Conservation (phyloP, 2,888 invertebrate species). For the Rosalia funebris region DNA sequence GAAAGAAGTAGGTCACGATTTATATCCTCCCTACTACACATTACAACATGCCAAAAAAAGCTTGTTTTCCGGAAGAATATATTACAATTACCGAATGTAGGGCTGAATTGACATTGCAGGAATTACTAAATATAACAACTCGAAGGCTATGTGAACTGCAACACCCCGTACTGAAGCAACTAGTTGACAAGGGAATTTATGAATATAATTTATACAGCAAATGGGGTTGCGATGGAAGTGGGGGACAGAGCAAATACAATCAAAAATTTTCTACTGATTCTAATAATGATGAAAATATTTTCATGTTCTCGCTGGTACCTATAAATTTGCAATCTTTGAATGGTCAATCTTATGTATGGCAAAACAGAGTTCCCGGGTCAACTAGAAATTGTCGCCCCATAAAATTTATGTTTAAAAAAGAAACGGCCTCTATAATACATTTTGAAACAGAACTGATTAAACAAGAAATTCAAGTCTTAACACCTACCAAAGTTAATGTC, state of each 20-base stretch:
- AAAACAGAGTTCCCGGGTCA: neutral
- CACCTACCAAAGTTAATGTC: neutral
- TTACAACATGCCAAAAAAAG: neutral
- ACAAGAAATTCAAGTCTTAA: neutral
- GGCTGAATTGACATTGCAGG: neutral
- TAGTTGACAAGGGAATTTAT: neutral
- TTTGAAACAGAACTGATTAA: neutral
- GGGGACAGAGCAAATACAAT: constrained; percentile 4
- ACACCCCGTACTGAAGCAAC: neutral
- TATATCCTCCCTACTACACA: neutral
- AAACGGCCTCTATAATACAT: neutral
- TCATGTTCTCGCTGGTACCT: neutral
- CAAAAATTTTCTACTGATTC: constrained; percentile 1
- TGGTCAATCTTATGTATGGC: neutral
- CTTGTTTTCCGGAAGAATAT: neutral
- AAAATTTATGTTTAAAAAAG: constrained; percentile 6
- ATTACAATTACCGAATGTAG: neutral
- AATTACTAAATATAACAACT: neutral
- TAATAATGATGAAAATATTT: neutral
- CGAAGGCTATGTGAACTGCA: neutral
- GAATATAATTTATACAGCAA: neutral
- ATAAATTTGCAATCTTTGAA: neutral
- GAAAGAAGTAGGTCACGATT: neutral
- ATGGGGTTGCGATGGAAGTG: constrained; percentile 5
- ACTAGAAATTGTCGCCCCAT: constrained; percentile 12